phyloP scores from a whole-genome alignment of 2,113 vertebrate species.

The Corythaixoides concolor region DNA sequence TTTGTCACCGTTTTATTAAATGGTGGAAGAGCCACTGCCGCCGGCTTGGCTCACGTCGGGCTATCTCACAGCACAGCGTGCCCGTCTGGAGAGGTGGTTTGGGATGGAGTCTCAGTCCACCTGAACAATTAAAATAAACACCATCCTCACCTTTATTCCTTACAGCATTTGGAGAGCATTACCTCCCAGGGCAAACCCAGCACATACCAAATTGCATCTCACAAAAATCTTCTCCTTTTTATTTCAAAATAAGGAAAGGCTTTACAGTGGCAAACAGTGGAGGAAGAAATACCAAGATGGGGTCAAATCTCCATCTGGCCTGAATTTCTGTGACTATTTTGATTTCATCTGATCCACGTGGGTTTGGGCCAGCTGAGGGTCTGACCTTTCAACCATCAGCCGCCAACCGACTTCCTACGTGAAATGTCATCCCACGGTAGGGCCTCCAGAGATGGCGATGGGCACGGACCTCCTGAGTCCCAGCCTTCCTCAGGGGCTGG shows the following conservation, averaged over 20 bases:
- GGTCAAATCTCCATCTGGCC: not conserved
- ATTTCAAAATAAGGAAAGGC: not conserved
- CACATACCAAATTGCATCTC: not conserved
- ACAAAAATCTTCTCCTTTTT: too few species aligned
- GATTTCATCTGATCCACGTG: not conserved
- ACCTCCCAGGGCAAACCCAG: not conserved
- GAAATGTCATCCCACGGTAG: rapidly evolving
- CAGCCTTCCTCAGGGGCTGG: too few species aligned
- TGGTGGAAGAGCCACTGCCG: not conserved
- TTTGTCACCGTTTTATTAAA: rapidly evolving
- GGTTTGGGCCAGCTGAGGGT: not conserved
- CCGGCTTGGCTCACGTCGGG: rapidly evolving
- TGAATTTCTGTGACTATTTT: too few species aligned
- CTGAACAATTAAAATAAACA: too few species aligned
- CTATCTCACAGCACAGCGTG: not conserved
- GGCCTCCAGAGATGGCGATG: rapidly evolving
- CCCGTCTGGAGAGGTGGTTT: not conserved
- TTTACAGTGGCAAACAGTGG: not conserved
- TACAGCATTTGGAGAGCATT: too few species aligned
- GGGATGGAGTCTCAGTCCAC: not conserved
- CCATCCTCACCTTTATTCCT: not conserved
- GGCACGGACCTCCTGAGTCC: not conserved
- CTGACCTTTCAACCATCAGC: too few species aligned
- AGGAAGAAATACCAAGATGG: not conserved
- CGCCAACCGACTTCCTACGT: rapidly evolving